Conservation (phyloP, 2,888 invertebrate genomes). For the Cephus nigrinus region DNA sequence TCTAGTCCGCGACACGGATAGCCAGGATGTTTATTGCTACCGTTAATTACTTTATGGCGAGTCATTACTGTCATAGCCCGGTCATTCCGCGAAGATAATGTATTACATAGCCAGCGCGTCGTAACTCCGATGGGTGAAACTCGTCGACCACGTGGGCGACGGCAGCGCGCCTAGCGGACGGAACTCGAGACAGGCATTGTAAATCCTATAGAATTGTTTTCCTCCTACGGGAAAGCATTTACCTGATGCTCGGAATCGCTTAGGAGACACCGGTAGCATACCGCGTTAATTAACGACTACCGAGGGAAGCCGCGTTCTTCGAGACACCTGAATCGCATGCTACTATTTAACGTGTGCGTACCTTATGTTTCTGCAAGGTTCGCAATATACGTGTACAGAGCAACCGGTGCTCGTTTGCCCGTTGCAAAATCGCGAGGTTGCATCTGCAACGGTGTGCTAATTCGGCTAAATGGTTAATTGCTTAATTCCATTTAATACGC, state of each 20-base stretch:
- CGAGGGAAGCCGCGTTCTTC: not conserved
- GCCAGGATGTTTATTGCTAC: slow-evolving; percentile 45
- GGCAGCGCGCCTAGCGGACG: not conserved
- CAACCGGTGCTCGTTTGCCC: not conserved
- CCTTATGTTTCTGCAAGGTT: not conserved
- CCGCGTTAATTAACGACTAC: not conserved
- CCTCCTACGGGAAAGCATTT: not conserved
- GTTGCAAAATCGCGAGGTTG: slow-evolving; percentile 4
- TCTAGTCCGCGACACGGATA: not conserved
- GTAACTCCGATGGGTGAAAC: not conserved
- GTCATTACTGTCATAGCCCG: slow-evolving; percentile 48
- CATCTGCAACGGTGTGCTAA: slow-evolving; percentile 51
- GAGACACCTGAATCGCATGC: not conserved
- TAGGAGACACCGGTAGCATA: not conserved
- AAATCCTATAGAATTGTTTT: not conserved
- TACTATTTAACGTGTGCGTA: not conserved
- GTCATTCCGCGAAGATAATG: slow-evolving; percentile 51
- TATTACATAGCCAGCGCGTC: slow-evolving; percentile 35
- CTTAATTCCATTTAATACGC: slow-evolving; percentile 61
- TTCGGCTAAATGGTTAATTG: slow-evolving; percentile 63
- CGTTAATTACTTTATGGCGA: slow-evolving; percentile 52
- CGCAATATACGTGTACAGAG: not conserved
- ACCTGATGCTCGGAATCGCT: not conserved
- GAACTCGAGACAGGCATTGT: not conserved
- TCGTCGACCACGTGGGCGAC: not conserved